Conservation (phyloP, 1,140 invertebrate genomes). For the Ceratoteleas bidentatus region DNA sequence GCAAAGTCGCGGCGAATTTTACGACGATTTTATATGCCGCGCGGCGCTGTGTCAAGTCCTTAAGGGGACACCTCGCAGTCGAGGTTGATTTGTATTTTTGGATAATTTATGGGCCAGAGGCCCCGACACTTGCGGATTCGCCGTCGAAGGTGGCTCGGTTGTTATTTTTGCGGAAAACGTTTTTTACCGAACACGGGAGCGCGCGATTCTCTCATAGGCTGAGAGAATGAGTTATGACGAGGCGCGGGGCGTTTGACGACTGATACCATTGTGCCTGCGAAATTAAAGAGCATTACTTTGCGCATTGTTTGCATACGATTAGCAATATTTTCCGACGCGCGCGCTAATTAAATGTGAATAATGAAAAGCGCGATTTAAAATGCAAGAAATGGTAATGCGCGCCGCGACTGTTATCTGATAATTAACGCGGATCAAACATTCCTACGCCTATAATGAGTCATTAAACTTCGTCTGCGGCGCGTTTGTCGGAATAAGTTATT, state of each 20-base stretch:
- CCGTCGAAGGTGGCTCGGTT: no score
- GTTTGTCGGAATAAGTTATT: constrained; percentile 10
- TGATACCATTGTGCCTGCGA: no score
- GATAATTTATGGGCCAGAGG: no score
- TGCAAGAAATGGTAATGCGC: constrained; percentile 10
- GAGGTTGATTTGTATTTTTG: no score
- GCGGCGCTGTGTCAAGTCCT: not conserved
- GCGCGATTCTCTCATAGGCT: no score
- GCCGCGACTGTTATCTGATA: constrained; percentile 4
- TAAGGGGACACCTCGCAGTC: not conserved
- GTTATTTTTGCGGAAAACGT: no score
- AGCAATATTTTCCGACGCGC: not conserved
- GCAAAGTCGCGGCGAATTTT: constrained; percentile 24
- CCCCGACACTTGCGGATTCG: no score
- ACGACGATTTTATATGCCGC: constrained; percentile 1
- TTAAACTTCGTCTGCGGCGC: constrained; percentile 7
- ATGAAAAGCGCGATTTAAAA: constrained; percentile 5
- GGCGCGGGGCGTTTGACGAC: no score
- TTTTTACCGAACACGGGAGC: no score
- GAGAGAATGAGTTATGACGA: no score
- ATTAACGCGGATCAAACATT: constrained; percentile 11
- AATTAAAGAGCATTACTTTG: no score
- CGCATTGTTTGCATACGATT: constrained; percentile 15
- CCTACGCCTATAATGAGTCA: constrained; percentile 9
- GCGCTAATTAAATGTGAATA: constrained; percentile 8